Base-by-base conservation (phyloP, 2,797 vertebrate genomes). In the Eurystomus glaucurus region DNA sequence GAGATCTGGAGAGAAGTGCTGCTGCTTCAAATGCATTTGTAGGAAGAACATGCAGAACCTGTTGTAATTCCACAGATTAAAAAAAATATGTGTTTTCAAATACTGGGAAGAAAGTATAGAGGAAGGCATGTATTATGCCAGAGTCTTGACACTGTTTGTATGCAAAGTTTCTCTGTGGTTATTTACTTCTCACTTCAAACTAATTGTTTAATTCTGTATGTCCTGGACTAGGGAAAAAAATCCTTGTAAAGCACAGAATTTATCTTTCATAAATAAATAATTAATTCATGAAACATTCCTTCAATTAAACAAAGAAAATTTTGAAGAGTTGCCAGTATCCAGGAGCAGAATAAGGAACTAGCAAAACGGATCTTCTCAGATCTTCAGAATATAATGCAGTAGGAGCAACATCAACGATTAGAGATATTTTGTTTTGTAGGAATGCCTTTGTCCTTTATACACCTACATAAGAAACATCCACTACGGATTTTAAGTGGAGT, bases 231-330 rank as follows among this genome's bases (percentile, higher is more conserved):
- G 21, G 10, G 15, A 82, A 70, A 58, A 75, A 62, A 16, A 39
- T 1, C 0, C 0, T 31, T 45, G 8, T 45, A 76, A 76, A 79
- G 5, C 25, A 61, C 22, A 64, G 3, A 22, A 33, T 43, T 70
- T 76, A 22, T 77, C 25, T 69, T 80, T 72, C 74, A 64, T 39
- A 55, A 87, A 90, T 55, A 71, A n/a, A 16, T 2, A 46, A 17
- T 31, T 8, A 50, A 50, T 10, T 35, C 9, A 14, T 28, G 17
- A 69, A 94, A 31, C 2, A 22, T 74, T 68, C 35, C 4, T 51
- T 69, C 23, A 31, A 1, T 74, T 77, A 69, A 33, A 69, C 8
- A 35, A 35, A 35, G 35, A 65, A 65, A 64, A 87, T 68, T 50
- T 80, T 45, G 46, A 66, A 64, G 3, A 23, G 10, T 50, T 90